Conservation (phyloP, 2,888 invertebrate species). For the Theretra japonica region DNA sequence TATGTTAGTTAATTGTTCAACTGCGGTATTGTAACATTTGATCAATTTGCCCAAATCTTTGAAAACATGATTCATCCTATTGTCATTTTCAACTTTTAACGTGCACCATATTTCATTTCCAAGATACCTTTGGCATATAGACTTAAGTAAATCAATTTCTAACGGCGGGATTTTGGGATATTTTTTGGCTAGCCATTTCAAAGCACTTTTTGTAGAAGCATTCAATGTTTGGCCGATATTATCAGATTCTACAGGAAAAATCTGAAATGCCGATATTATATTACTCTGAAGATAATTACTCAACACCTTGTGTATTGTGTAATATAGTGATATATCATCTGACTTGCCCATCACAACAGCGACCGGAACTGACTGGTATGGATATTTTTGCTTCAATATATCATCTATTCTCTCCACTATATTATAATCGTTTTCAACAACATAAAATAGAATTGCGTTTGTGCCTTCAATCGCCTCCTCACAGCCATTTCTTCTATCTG, state of each 20-base stretch:
- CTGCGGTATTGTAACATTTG: conserved; percentile 87
- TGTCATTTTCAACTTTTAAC: conserved; percentile 69
- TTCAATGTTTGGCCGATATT: conserved; percentile 63
- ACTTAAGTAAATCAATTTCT: conserved; percentile 84
- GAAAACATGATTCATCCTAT: conserved; percentile 72
- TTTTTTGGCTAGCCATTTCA: conserved; percentile 81
- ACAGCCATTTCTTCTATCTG: conserved; percentile 47
- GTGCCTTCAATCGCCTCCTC: conserved; percentile 73
- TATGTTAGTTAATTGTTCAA: conserved; percentile 85
- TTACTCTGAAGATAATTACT: conserved; percentile 55
- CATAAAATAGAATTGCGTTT: conserved; percentile 73
- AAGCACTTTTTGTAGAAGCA: conserved; percentile 65
- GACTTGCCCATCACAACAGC: conserved; percentile 66
- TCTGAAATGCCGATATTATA: conserved; percentile 67
- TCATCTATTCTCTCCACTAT: conserved; percentile 59
- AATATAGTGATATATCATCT: conserved; percentile 45
- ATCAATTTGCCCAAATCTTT: conserved; percentile 85
- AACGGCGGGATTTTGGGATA: conserved; percentile 79
- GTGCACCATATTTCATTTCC: conserved; percentile 87
- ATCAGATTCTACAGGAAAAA: conserved; percentile 61
- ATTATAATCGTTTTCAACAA: conserved; percentile 60
- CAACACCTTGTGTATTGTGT: conserved; percentile 57
- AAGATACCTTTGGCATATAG: conserved; percentile 83
- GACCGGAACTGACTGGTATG: conserved; percentile 73
- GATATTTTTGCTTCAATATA: conserved; percentile 65